A percentile compares a stretch with the other conserved stretches of the same genome.
Evolutionary conservation across 2,888 invertebrate species (phyloP).

Genomic region (Cyaniris semiargus): DNA sequence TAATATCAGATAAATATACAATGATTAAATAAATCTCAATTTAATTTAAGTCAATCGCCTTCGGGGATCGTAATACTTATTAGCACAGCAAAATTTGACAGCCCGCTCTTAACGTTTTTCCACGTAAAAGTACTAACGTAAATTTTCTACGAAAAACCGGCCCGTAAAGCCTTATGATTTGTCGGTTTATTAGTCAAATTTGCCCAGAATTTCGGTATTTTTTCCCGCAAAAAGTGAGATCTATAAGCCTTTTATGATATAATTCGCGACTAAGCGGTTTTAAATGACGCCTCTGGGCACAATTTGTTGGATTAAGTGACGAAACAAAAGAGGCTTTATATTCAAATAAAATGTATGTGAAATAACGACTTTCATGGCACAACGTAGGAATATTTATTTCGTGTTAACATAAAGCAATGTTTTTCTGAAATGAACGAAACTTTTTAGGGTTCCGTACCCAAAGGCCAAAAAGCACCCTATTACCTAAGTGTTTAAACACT

Average conservation of each 20-base stretch:
- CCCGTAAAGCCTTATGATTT: neutral
- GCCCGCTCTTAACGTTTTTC: too few species aligned
- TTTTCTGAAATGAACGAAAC: too few species aligned
- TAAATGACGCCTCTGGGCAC: conserved; percentile 12
- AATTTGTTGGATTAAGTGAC: conserved; percentile 5
- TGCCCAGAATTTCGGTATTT: neutral
- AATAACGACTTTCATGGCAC: neutral
- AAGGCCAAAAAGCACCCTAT: too few species aligned
- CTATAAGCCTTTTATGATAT: conserved; percentile 10
- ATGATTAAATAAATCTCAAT: too few species aligned
- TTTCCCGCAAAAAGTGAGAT: neutral
- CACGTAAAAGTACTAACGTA: too few species aligned
- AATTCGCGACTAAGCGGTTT: conserved; percentile 21
- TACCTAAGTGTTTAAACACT: too few species aligned
- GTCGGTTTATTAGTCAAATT: neutral
- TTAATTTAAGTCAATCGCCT: too few species aligned
- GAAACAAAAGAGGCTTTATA: conserved; percentile 16
- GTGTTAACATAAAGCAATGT: too few species aligned
- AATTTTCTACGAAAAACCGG: neutral
- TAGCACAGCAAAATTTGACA: too few species aligned
- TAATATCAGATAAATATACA: too few species aligned
- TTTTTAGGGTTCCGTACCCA: too few species aligned
- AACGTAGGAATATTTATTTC: neutral
- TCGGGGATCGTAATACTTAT: too few species aligned
- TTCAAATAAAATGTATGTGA: neutral